These are phyloP conservation scores for Danio choprae DNA, from an alignment of 2,797 vertebrate species.

Conservation along the genomic window DNA sequence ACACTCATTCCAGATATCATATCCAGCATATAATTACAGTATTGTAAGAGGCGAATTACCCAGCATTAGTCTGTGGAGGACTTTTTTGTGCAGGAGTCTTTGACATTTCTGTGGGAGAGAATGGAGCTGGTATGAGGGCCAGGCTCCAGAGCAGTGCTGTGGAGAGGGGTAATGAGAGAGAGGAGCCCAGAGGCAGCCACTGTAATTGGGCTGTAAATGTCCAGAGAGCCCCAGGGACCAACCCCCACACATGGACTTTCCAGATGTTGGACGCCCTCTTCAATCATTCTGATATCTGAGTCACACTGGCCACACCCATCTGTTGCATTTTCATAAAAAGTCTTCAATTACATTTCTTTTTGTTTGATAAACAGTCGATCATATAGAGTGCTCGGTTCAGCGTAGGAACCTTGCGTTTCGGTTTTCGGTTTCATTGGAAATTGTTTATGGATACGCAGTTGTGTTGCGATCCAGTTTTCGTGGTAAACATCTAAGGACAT, in stretches of 20 bases:
- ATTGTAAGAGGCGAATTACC: constrained; percentile 39
- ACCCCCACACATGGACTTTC: constrained; percentile 47
- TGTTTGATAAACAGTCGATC: background rate
- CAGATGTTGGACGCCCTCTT: constrained; percentile 58
- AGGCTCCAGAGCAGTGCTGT: constrained; percentile 41
- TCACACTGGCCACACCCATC: constrained; percentile 28
- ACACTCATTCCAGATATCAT: constrained; percentile 34
- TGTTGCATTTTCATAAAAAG: constrained; percentile 9
- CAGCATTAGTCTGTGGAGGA: constrained; percentile 40
- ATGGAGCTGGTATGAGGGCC: constrained; percentile 38
- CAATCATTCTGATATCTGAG: constrained; percentile 44
- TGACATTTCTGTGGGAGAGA: constrained; percentile 37
- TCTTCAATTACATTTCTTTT: background rate
- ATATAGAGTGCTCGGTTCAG: background rate
- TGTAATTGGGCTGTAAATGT: constrained; percentile 61
- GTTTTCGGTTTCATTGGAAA: constrained; percentile 22
- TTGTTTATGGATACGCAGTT: constrained; percentile 19
- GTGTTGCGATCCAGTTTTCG: constrained; percentile 7
- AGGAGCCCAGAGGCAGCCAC: constrained; percentile 55
- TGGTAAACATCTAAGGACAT: constrained; percentile 24
- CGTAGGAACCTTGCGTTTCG: background rate
- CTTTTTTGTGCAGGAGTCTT: constrained; percentile 32
- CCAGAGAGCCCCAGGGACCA: constrained; percentile 31
- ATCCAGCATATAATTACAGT: constrained; percentile 45
- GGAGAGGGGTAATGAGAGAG: constrained; percentile 52